Evolutionary conservation across 2,888 invertebrate genomes (phyloP).

Genomic region (Lithophane leautieri): DNA sequence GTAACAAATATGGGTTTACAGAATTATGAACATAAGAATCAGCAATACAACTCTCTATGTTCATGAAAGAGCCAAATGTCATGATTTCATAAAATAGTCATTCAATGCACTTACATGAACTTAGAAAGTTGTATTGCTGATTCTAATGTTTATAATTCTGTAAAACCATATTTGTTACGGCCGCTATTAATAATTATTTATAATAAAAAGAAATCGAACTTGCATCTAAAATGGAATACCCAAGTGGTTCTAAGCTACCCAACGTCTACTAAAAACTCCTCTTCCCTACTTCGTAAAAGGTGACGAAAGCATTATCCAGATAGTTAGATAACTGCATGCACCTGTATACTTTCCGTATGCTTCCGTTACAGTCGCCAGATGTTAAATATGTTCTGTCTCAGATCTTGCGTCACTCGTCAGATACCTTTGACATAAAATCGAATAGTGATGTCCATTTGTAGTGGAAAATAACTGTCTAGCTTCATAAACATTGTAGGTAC

Average conservation of each 20-base stretch:
- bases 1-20: too few relatives aligned
- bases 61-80: too few relatives aligned
- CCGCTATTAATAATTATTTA: too few relatives aligned
- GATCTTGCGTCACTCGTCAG: background rate
- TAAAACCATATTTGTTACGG: too few relatives aligned
- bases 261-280: constrained; percentile 1
- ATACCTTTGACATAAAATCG: background rate
- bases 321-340: constrained; percentile 21
- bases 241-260: too few relatives aligned
- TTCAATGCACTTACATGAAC: too few relatives aligned
- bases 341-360: constrained; percentile 11
- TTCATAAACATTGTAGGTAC: background rate
- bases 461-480: background rate
- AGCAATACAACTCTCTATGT: too few relatives aligned
- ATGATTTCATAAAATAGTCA: too few relatives aligned
- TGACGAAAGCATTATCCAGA: constrained; percentile 34
- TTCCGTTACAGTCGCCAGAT: constrained; percentile 25
- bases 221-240: background rate
- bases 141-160: too few relatives aligned
- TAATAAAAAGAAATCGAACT: background rate
- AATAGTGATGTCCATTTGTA: background rate
- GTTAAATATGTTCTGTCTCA: background rate
- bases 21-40: too few relatives aligned
- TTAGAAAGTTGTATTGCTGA: too few relatives aligned
- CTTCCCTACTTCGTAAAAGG: background rate